Evolutionary conservation across 2,888 invertebrate genomes (phyloP), one percentile per base, ranked within the genome.

Genomic region (Drosophila nr. fundita): DNA sequence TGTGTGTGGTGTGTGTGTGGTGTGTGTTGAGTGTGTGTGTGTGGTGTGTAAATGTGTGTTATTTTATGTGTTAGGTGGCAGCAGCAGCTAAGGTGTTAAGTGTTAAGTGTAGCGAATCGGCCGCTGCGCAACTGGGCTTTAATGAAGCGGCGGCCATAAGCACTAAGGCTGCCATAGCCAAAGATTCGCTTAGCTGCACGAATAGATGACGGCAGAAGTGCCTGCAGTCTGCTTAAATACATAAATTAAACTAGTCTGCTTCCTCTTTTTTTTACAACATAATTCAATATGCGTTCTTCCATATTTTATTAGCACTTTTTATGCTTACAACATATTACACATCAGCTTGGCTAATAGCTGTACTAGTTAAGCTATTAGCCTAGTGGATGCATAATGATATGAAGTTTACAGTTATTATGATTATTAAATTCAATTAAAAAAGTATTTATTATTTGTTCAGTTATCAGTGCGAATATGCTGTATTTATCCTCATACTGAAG

Each of bases 71-170:
- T 27, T 45, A 15, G 45, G 24, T 54, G 36, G 53, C 34, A 27
- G 7, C 21, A 29, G 21, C 57, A 29, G 63, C 48, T 27, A 59
- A 72, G 52, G 71, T 64, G 68, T 64, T 64, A 66, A 76, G 64
- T 64, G 63, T 61, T 64, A 62, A 76, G 72, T 75, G 83, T 81
- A 72, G 71, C 78, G 65, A 83, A 78, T 81, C 73, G 54, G 65
- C 66, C 57, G 50, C 65, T 30, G 42, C 42, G 64, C 45, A 78
- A 80, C 77, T 80, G 73, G 80, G 80, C 77, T 64, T 69, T 73
- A 78, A 80, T 73, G 68, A 73, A 74, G 68, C 75, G 67, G 62
- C 67, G 67, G 62, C 67, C 61, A 54, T 27, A 55, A 29, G 65
- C 50, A 30, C 53, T n/a, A 18, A 67, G 62, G 29, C 42, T 27